These are phyloP conservation scores for Hemitrygon akajei DNA, from an alignment of 2,797 vertebrate genomes.

Conservation along the genomic window DNA sequence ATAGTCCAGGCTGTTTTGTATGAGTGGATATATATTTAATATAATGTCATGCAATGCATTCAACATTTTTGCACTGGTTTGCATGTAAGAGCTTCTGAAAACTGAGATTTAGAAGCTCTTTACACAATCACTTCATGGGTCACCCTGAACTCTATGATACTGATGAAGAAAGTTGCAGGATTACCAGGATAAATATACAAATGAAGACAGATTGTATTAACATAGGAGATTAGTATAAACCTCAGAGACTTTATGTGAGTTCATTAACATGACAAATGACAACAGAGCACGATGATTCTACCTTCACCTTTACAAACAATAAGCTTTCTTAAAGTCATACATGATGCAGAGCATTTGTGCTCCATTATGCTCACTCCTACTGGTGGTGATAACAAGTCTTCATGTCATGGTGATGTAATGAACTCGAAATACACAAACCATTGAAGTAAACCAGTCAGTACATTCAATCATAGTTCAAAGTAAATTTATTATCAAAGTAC, in stretches of 20 bases:
- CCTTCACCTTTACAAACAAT: background rate
- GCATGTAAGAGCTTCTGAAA: background rate
- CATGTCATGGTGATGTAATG: background rate
- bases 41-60: background rate
- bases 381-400: background rate
- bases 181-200: conserved; percentile 27
- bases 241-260: background rate
- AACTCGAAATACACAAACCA: background rate
- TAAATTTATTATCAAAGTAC: too few species aligned
- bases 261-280: conserved; percentile 32
- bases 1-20: background rate
- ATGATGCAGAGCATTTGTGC: background rate
- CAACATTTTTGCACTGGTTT: too few species aligned
- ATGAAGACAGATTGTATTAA: conserved; percentile 2
- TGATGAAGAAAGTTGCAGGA: background rate
- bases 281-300: background rate
- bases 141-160: background rate
- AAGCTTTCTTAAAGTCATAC: background rate
- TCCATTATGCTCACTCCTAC: background rate
- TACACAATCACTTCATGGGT: background rate
- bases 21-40: background rate
- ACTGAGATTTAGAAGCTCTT: background rate
- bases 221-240: conserved; percentile 30
- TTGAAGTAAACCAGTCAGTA: too few species aligned
- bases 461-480: too few species aligned